Conservation (phyloP, 1,140 invertebrate genomes). For the Rhagoletis zephyria region DNA sequence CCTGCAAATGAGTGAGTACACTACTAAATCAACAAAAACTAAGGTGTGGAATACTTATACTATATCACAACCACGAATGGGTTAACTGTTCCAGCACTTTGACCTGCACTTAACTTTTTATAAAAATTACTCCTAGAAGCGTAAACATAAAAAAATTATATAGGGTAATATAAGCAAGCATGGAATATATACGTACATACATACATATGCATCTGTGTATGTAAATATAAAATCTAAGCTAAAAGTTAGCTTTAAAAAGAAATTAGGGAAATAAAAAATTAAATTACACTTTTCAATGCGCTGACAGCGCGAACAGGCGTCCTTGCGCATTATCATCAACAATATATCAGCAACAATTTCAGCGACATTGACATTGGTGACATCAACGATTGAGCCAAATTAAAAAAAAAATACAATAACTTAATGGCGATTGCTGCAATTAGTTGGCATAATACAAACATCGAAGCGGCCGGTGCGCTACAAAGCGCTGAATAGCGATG, state of each 20-base stretch:
- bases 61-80: too few species aligned
- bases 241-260: background rate
- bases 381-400: background rate
- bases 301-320: background rate
- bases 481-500: background rate
- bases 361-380: conserved; percentile 22
- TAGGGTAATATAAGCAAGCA: background rate
- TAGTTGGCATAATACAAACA: conserved; percentile 4
- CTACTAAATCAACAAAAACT: too few species aligned
- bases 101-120: background rate
- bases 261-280: background rate
- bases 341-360: background rate
- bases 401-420: background rate
- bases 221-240: background rate
- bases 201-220: background rate
- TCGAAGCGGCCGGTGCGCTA: background rate
- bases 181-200: background rate
- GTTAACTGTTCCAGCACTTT: background rate
- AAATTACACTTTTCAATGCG: background rate
- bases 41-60: too few species aligned
- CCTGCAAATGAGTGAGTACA: too few species aligned
- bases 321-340: background rate
- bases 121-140: too few species aligned
- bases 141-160: too few species aligned
- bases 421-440: background rate